Percentiles rank a stretch among this genome's conserved stretches.
phyloP scores from a whole-genome alignment of 2,113 vertebrate species.

The Ploceus nigricollis region DNA sequence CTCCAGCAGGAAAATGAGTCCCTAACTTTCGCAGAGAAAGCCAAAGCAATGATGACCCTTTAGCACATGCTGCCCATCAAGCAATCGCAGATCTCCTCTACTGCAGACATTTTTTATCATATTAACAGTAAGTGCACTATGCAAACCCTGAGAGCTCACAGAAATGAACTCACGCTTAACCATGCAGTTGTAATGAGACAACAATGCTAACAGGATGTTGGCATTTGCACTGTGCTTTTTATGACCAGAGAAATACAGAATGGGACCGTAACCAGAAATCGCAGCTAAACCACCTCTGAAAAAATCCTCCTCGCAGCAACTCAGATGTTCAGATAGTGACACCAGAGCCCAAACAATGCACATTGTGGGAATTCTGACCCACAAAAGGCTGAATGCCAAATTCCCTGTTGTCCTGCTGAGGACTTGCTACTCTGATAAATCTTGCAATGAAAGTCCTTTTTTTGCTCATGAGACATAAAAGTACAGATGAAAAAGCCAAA shows the following conservation, averaged over 20 bases:
- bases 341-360: not conserved
- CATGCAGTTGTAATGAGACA: rapidly evolving
- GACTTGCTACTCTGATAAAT: not conserved
- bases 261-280: not conserved
- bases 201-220: not conserved
- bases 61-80: not conserved
- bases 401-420: not conserved
- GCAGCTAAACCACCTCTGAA: not conserved
- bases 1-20: not conserved
- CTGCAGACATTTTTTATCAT: rapidly evolving
- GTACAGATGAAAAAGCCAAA: not conserved
- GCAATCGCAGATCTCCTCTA: not conserved
- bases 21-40: not conserved
- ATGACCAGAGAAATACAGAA: not conserved
- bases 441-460: not conserved
- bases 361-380: rapidly evolving
- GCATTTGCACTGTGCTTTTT: not conserved
- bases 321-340: rapidly evolving
- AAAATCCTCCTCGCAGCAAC: not conserved
- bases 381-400: not conserved
- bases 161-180: not conserved
- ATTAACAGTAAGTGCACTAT: not conserved
- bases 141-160: not conserved
- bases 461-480: not conserved
- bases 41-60: not conserved